Evolutionary conservation across 2,888 invertebrate genomes (phyloP).

Genomic region (Campoplex capitator): DNA sequence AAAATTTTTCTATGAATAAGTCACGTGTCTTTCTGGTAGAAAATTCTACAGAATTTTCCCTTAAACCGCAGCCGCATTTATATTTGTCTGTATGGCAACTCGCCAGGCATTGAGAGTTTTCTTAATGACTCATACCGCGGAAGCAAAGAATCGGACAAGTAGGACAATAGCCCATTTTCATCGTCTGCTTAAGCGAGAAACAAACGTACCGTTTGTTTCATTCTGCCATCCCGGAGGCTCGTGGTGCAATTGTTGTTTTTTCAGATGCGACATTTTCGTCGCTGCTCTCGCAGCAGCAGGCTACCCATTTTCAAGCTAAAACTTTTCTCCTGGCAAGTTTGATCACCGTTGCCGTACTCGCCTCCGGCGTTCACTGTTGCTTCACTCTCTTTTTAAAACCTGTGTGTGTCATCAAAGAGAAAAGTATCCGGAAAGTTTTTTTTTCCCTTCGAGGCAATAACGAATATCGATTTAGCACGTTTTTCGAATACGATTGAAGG

Average conservation of each 20-base stretch:
- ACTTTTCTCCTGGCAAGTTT: conserved; percentile 19
- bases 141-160: conserved; percentile 12
- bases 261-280: background rate
- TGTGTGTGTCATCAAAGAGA: background rate
- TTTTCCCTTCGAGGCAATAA: background rate
- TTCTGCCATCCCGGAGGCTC: conserved; percentile 3
- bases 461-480: background rate
- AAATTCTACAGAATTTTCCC: conserved; percentile 15
- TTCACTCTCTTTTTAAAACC: conserved; percentile 12
- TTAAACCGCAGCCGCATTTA: background rate
- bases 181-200: conserved; percentile 12
- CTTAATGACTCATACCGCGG: conserved; percentile 3
- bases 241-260: conserved; percentile 14
- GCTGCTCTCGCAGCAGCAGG: background rate
- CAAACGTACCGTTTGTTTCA: conserved; percentile 16
- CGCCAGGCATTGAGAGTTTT: conserved; percentile 20
- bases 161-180: conserved; percentile 20
- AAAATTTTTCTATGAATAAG: conserved; percentile 48
- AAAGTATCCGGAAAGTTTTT: background rate
- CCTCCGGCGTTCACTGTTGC: background rate
- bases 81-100: conserved; percentile 1
- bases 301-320: background rate
- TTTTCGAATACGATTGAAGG: background rate
- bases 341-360: conserved; percentile 17
- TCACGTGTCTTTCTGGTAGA: conserved; percentile 25